phyloP scores from a whole-genome alignment of 2,888 invertebrate genomes.

The Himalopsyche tibetana region DNA sequence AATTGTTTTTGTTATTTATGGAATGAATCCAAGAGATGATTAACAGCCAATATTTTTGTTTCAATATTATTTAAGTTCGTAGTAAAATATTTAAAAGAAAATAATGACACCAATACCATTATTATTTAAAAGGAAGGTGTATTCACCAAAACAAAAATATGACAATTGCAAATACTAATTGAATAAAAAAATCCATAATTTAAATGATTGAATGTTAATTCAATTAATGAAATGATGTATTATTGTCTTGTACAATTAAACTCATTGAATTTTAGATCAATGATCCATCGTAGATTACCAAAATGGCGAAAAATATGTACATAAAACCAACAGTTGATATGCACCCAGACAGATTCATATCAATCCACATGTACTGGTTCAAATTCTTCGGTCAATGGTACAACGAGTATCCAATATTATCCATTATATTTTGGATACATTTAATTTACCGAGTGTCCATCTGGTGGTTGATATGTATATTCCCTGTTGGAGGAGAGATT shows the following conservation, averaged over 20 bases:
- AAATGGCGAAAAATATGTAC: conserved; percentile 27
- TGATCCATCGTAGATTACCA: background rate
- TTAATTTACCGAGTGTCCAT: conserved; percentile 71
- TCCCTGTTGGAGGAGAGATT: conserved; percentile 78
- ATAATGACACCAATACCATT: too few relatives aligned
- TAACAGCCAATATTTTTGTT: too few relatives aligned
- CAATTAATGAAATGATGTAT: too few relatives aligned
- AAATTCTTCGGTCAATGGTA: conserved; percentile 77
- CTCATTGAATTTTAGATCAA: background rate
- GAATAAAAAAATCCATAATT: too few relatives aligned
- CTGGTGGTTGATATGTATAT: conserved; percentile 74
- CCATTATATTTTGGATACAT: conserved; percentile 71
- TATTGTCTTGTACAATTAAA: background rate
- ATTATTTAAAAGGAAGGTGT: too few relatives aligned
- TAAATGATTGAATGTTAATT: too few relatives aligned
- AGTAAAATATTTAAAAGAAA: too few relatives aligned
- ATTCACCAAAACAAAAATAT: too few relatives aligned
- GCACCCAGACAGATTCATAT: conserved; percentile 73
- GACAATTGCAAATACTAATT: too few relatives aligned
- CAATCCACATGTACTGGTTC: conserved; percentile 75
- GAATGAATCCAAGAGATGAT: too few relatives aligned
- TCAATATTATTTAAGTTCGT: too few relatives aligned
- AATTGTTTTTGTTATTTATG: too few relatives aligned
- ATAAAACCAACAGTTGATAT: conserved; percentile 67
- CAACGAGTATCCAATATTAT: conserved; percentile 70